Conservation (phyloP, 1,140 invertebrate species). For the Eumeta japonica region DNA sequence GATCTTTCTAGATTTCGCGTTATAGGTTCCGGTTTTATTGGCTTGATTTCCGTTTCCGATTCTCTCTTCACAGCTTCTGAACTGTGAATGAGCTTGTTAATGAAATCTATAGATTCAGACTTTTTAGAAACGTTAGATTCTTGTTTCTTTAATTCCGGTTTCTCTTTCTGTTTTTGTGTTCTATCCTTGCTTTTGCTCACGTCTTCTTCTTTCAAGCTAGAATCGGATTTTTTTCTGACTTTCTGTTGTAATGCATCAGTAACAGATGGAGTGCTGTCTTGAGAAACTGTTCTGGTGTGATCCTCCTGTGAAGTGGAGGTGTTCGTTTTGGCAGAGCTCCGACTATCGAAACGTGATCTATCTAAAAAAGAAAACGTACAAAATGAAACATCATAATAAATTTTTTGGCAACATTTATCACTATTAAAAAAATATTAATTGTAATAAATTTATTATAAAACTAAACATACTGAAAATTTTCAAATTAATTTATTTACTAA, state of each 20-base stretch:
- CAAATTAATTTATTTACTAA: too few species aligned
- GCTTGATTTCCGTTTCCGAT: constrained; percentile 17
- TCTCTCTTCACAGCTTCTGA: too few species aligned
- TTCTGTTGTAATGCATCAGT: constrained; percentile 19
- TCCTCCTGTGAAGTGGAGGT: constrained; percentile 8
- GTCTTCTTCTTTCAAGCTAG: constrained; percentile 42
- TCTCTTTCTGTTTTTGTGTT: constrained; percentile 24
- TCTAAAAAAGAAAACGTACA: background rate
- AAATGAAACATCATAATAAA: constrained; percentile 4
- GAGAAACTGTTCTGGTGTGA: constrained; percentile 24
- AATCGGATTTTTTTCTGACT: constrained; percentile 39
- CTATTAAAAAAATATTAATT: too few species aligned
- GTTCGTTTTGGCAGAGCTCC: constrained; percentile 30
- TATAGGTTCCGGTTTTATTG: too few species aligned
- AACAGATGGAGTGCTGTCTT: constrained; percentile 18
- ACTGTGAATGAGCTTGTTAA: too few species aligned
- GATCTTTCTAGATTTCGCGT: too few species aligned
- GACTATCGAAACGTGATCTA: constrained; percentile 20
- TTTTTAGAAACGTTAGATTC: too few species aligned
- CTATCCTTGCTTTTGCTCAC: constrained; percentile 24
- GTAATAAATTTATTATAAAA: too few species aligned
- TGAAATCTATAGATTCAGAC: too few species aligned
- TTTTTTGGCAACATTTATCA: too few species aligned
- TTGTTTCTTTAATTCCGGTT: constrained; percentile 42
- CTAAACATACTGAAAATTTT: too few species aligned